These are phyloP conservation scores for Anastrepha obliqua DNA, from an alignment of 1,140 invertebrate genomes.

Conservation along the genomic window DNA sequence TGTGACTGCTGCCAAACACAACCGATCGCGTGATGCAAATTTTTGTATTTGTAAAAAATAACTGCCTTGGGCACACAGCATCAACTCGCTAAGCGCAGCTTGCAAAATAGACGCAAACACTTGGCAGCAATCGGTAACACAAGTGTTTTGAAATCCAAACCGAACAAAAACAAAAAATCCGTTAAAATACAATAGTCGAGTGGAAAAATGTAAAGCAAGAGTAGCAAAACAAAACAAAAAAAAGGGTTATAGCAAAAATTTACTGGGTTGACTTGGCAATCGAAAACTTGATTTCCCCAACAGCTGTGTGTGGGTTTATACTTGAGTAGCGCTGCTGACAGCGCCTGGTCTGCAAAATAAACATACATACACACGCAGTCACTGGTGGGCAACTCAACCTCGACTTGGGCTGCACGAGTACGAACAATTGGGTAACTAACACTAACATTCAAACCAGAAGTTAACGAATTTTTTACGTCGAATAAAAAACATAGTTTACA, in stretches of 20 bases:
- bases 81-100: neutral
- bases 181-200: neutral
- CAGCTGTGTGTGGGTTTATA: conserved; percentile 51
- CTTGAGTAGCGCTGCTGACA: neutral
- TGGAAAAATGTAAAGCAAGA: conserved; percentile 9
- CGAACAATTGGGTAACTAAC: neutral
- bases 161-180: neutral
- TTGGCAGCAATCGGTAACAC: conserved; percentile 39
- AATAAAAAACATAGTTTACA: too few species aligned
- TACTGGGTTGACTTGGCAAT: conserved; percentile 4
- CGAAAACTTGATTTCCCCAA: conserved; percentile 49
- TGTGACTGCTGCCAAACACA: neutral
- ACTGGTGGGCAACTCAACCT: neutral
- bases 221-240: neutral
- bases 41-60: conserved; percentile 3
- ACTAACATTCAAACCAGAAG: neutral
- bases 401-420: neutral
- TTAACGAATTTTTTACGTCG: neutral
- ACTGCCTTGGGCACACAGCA: conserved; percentile 17
- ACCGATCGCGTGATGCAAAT: conserved; percentile 39
- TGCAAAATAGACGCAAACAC: conserved; percentile 29
- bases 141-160: conserved; percentile 31
- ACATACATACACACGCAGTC: neutral
- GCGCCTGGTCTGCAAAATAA: neutral
- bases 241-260: conserved; percentile 5